Percentiles rank a stretch among this genome's conserved stretches.
These are phyloP conservation scores for Rhynchonycteris naso DNA, from an alignment of 2,797 vertebrate genomes.

Conservation along the genomic window DNA sequence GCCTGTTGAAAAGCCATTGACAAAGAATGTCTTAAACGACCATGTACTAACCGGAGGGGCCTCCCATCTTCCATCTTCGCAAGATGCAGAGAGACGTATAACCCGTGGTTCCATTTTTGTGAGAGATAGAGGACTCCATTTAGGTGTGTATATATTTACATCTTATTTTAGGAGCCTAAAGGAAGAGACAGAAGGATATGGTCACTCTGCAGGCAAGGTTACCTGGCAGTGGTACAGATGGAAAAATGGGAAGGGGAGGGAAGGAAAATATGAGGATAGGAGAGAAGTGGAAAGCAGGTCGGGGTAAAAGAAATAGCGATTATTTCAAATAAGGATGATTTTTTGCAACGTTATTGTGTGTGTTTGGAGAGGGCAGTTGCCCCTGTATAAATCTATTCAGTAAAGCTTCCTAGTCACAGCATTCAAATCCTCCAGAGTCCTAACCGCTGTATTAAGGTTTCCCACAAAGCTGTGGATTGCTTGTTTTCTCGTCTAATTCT, in stretches of 20 bases:
- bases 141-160: not conserved
- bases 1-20: not conserved
- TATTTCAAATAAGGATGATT: not conserved
- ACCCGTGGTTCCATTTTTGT: not conserved
- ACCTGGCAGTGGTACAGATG: not conserved
- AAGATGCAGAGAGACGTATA: not conserved
- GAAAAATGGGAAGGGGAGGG: not conserved
- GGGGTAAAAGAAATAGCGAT: not conserved
- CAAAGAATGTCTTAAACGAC: not conserved
- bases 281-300: not conserved
- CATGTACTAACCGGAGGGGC: not conserved
- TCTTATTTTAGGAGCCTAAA: not conserved
- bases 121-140: not conserved
- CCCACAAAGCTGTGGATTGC: not conserved
- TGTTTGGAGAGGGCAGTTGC: not conserved
- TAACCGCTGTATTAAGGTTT: not conserved
- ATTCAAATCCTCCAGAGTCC: conserved; percentile 9
- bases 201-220: not conserved
- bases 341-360: not conserved
- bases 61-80: not conserved
- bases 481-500: not conserved
- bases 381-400: not conserved
- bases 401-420: not conserved
- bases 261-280: not conserved
- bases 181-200: not conserved